Evolutionary conservation across 2,797 vertebrate species (phyloP).

Genomic region (Lacerta agilis): DNA sequence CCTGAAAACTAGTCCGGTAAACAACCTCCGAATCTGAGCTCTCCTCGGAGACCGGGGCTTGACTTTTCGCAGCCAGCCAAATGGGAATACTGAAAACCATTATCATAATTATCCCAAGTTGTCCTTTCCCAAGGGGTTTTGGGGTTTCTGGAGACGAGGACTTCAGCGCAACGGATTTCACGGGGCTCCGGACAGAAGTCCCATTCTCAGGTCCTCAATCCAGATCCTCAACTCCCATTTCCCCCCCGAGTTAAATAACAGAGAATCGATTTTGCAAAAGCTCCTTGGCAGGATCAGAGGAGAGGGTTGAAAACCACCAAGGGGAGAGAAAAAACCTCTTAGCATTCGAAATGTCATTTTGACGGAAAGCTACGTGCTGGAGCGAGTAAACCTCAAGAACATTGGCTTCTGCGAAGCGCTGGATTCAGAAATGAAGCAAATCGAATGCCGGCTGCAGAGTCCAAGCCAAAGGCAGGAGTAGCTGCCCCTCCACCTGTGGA

Average conservation of each 20-base stretch:
- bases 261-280: background rate
- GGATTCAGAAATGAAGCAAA: background rate
- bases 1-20: slow-evolving; percentile 64
- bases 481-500: background rate
- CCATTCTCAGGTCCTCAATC: background rate
- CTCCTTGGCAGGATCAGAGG: background rate
- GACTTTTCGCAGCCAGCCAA: slow-evolving; percentile 56
- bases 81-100: slow-evolving; percentile 58
- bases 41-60: slow-evolving; percentile 50
- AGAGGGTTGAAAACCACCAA: rapidly evolving
- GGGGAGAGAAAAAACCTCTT: background rate
- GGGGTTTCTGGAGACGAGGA: background rate
- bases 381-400: background rate
- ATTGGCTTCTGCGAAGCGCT: background rate
- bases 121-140: slow-evolving; percentile 7
- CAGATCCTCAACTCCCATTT: background rate
- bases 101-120: slow-evolving; percentile 48
- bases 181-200: slow-evolving; percentile 8
- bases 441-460: background rate
- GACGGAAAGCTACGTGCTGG: background rate
- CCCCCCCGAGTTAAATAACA: background rate
- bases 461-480: background rate
- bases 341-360: background rate
- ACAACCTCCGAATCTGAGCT: slow-evolving; percentile 44
- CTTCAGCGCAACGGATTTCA: background rate